Evolutionary conservation across 1,140 invertebrate genomes (phyloP), one percentile per base, ranked within the genome.

Genomic region (Ceratosolen solmsi): DNA sequence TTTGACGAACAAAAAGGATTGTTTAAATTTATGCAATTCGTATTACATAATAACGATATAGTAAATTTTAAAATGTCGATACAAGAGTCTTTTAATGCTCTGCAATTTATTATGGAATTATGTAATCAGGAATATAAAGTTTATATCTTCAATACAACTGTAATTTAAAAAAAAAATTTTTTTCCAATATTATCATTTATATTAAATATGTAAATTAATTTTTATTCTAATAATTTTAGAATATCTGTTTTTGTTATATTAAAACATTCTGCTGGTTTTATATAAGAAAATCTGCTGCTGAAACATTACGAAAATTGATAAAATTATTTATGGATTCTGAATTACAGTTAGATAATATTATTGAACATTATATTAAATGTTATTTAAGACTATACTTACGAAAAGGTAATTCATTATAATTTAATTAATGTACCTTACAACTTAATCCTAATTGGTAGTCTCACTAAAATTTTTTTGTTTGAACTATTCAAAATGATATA

Each of bases 141-240:
- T 2, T 89, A 90, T 60, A 82, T 88, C 46, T 11, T 74, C 33
- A 0, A 76, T 38, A 85, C 86, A 38, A 86, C 82, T 80, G 89
- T 87, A 82, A 54, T 58, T 54, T 68, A 72, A 27, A 56, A 20
- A 76, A 72, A 27, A 56, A 20, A 76, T 73, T 15, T 46, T 63
- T 41, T 71, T 74, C 51, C 65, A 76, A 20, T 46, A 51, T 77
- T 41, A 20, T 54, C 54, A 58, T 13, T 20, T 13, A 17, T 27
- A 79, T 82, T 80, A 72, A 27, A 68, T 38, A 9, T 38, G 25
- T 41, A 27, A 41, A 75, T 60, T 49, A 70, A 75, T 8, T 72
- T 27, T 54, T 36, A 22, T 73, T 80, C n/a, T n/a, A 27, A 68
- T 22, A 71, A 15, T 85, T 86, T 51, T 38, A 89, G 88, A 51